Base-by-base conservation (phyloP, 2,888 invertebrate genomes). In the Xestobium rufovillosum region DNA sequence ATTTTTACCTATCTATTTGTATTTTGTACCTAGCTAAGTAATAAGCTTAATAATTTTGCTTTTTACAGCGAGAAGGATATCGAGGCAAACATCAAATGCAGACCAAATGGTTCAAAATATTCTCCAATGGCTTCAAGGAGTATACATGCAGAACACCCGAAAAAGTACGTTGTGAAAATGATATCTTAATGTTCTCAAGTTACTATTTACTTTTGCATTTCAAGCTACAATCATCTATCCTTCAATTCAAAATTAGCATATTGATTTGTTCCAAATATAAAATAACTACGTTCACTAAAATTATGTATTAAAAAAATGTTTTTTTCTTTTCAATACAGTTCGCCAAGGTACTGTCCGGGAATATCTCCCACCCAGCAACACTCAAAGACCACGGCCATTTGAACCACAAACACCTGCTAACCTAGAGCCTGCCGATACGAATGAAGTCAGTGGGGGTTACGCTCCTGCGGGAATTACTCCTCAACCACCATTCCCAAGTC, bases 21-120 rank as follows among this genome's bases (percentile, higher is more conserved):
- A n/a, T n/a, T n/a, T n/a, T n/a, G n/a, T n/a, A n/a, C n/a, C n/a
- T n/a, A n/a, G n/a, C n/a, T n/a, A n/a, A n/a, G n/a, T n/a, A n/a
- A n/a, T n/a, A n/a, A n/a, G n/a, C n/a, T n/a, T n/a, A n/a, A n/a
- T n/a, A n/a, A n/a, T n/a, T n/a, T n/a, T n/a, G n/a, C n/a, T n/a
- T n/a, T n/a, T 19, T 19, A 8, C 23, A 52, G 56, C 49, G 32
- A 56, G 51, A 43, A 51, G 66, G 38, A 61, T 67, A 29, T 63
- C 63, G 34, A 66, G 70, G 56, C 72, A 71, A 51, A 68, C 69
- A 35, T 67, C 69, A 14, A 75, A 72, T 46, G 74, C 78, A 34
- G 83, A 83, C 56, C 76, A 79, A 58, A 81, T 82, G 76, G 81
- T 83, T 37, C 74, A 76, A 60, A 79, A 82, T 57, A 76, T 83